Base-by-base conservation (phyloP, 2,888 invertebrate species). In the Synanthedon vespiformis region DNA sequence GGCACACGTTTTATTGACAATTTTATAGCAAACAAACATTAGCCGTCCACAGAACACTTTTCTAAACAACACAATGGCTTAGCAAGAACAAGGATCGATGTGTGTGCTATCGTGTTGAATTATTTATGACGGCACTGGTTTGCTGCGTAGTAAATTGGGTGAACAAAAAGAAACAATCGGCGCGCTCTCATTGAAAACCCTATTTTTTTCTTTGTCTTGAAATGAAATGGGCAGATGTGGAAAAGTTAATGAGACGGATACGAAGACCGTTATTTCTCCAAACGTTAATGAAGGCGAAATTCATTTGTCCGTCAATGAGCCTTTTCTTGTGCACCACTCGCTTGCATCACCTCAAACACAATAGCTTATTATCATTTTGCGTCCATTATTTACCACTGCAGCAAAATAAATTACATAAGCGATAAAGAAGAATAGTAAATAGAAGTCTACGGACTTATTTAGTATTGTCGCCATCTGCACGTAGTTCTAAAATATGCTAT, bases 61-160 rank as follows among this genome's bases (percentile, higher is more conserved):
- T 64, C 60, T 61, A 69, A 70, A 64, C 67, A 58, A 67, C 62
- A 80, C 78, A 82, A 81, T 77, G 63, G 75, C 65, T 59, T 56
- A 57, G 68, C 76, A 80, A 80, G 76, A 81, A 80, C 72, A 68
- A 68, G 70, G 72, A 71, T 71, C 65, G 70, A 69, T 68, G 70
- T 67, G 68, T 59, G 64, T 63, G 68, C 65, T 70, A 68, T 68
- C 62, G 68, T 64, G 70, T 74, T 86, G 84, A 84, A 85, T 84
- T 75, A 86, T 86, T 78, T 77, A 86, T 86, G 77, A 67, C 74
- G 72, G 72, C 67, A 59, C 65, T 63, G 75, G 74, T 77, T 80
- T 76, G 72, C 69, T 64, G 65, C 67, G 69, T 73, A 75, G 74
- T 77, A 78, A 80, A 82, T 84, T 81, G 77, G 74, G 67, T 60